These are phyloP conservation scores for Chalcosyrphus nemorum DNA, from an alignment of 2,888 invertebrate genomes.

Conservation along the genomic window DNA sequence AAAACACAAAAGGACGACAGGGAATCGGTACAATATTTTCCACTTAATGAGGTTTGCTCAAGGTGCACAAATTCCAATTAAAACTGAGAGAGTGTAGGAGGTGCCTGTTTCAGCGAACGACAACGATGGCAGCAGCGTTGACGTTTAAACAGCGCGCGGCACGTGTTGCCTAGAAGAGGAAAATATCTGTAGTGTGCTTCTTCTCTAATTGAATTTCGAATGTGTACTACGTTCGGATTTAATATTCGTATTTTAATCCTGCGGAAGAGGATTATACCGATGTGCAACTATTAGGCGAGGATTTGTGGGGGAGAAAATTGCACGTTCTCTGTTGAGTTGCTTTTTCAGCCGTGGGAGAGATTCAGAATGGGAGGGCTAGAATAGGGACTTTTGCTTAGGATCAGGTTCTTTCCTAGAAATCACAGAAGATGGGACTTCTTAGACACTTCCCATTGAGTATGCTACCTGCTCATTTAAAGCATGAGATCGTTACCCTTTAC, in stretches of 20 bases:
- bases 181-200: constrained; percentile 11
- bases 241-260: constrained; percentile 42
- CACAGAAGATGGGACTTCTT: no score
- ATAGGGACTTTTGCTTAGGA: background rate
- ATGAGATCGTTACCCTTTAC: no score
- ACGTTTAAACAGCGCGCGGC: constrained; percentile 25
- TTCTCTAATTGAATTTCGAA: constrained; percentile 61
- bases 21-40: constrained; percentile 36
- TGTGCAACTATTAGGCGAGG: background rate
- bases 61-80: constrained; percentile 63
- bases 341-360: background rate
- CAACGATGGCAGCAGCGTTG: background rate
- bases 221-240: constrained; percentile 33
- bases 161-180: constrained; percentile 8
- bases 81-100: constrained; percentile 1
- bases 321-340: background rate
- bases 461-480: no score
- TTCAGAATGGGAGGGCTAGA: background rate
- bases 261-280: constrained; percentile 21
- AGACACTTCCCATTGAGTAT: no score
- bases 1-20: constrained; percentile 12
- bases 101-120: background rate
- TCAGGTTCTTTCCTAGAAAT: no score
- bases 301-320: background rate
- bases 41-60: constrained; percentile 62